A percentile compares a stretch with the other conserved stretches of the same genome.
These are phyloP conservation scores for Agrochola lychnidis DNA, from an alignment of 2,888 invertebrate genomes.

Conservation along the genomic window DNA sequence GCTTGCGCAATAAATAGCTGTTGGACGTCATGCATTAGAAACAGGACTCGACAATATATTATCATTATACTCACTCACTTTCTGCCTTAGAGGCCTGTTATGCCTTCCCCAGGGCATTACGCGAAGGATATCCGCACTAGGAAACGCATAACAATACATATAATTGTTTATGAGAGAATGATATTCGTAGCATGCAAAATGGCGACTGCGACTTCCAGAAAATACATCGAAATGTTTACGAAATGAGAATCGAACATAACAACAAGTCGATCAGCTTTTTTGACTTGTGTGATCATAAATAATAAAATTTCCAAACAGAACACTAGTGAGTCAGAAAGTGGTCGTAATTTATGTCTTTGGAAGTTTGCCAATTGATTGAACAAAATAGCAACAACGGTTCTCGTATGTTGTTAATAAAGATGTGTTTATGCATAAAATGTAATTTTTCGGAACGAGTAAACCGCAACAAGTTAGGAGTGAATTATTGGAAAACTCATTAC, in stretches of 20 bases:
- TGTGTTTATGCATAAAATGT: constrained; percentile 42
- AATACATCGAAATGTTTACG: constrained; percentile 5
- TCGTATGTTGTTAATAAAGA: constrained; percentile 45
- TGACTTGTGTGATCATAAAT: constrained; percentile 60
- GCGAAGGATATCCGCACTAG: constrained; percentile 22
- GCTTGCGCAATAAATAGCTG: constrained; percentile 39
- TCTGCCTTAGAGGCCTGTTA: constrained; percentile 8
- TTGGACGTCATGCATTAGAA: constrained; percentile 2
- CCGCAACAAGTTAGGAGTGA: neutral
- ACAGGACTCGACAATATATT: neutral
- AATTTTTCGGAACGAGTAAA: constrained; percentile 25
- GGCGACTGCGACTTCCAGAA: constrained; percentile 10
- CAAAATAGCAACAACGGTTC: constrained; percentile 50
- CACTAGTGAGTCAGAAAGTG: constrained; percentile 67
- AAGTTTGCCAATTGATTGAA: constrained; percentile 65
- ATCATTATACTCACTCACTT: constrained; percentile 22
- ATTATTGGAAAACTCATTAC: neutral
- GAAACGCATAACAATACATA: constrained; percentile 13
- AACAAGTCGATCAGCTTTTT: constrained; percentile 53
- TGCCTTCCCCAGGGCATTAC: constrained; percentile 11
- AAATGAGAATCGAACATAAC: constrained; percentile 35
- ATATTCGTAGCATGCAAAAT: constrained; percentile 7
- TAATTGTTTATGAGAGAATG: constrained; percentile 1
- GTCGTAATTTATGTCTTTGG: constrained; percentile 68
- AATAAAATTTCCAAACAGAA: constrained; percentile 68